Base-by-base conservation (phyloP, 2,113 vertebrate genomes). In the Indicator indicator region DNA sequence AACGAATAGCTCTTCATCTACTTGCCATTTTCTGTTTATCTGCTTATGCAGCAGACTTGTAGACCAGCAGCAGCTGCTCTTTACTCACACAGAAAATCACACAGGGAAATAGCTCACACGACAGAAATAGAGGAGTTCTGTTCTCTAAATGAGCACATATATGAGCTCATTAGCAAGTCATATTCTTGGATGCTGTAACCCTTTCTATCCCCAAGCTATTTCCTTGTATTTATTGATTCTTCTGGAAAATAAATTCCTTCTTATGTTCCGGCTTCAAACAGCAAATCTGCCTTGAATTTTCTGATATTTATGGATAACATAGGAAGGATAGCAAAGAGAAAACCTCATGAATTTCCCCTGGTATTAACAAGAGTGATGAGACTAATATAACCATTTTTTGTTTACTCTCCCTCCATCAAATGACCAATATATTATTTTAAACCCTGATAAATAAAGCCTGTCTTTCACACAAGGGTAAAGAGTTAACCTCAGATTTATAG, bases 151-250 rank as follows among this genome's bases (percentile, higher is more conserved):
- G 52, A 32, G 4, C 42, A 50, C 24, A 67, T 78, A 36, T 21
- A 71, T 0, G 1, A 72, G 8, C 20, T 93, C 10, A 59, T 58
- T 81, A 50, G 6, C 0, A 0, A 89, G 10, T 67, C 6, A 12
- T 71, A 40, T 16, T 77, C 28, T 74, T 21, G 15, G 40, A 67
- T 77, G 10, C 13, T 72, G 38, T 38, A 60, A 36, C 40, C 44
- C 33, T 65, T 83, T 56, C 33, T 64, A 9, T 87, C 28, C 27
- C 24, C 4, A 74, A 16, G 3, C 1, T 59, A 94, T 88, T 93
- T 44, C 11, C 24, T 78, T 89, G 1, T 50, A 44, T 46, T 83
- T 74, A 33, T 20, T 42, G 4, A 12, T 7, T 67, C 4, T 59
- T 92, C 46, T 21, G 23, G n/a, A 78, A 81, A 94, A 75, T 1